Base-by-base conservation (phyloP, 2,888 invertebrate species). In the Chrysolina oricalcia region DNA sequence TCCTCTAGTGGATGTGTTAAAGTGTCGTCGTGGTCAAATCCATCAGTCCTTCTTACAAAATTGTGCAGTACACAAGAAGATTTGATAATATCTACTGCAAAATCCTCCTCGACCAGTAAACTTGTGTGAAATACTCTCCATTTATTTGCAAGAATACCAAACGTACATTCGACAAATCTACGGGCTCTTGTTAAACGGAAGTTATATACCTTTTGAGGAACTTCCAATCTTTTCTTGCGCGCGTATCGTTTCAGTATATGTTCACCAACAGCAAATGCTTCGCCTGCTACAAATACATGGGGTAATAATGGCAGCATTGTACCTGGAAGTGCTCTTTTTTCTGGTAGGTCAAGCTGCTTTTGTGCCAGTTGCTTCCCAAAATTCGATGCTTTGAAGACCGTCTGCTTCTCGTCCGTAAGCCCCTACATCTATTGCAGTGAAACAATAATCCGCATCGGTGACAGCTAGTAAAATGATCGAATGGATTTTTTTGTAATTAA, bases 381-480 rank as follows among this genome's bases (percentile, higher is more conserved):
- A 50, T 50, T 19, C 17, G 50, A 56, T 56, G 23, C 40, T 63
- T 65, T 56, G 56, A 80, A 78, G 73, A 84, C 81, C 80, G 77
- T 85, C 83, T 2, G 81, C 81, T 75, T 81, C 77, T 82, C 79
- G 80, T n/a, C 84, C 84, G 76, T 78, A 82, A 62, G 84, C 46
- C 62, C 84, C 84, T 23, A 85, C 70, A 78, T 84, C 83, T 62
- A 84, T 70, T 64, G 80, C 81, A n/a, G 76, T 74, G 67, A 85
- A 84, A 76, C 81, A 80, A 79, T 85, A 85, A 75, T 81, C 75
- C 66, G 83, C 78, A 82, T 84, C 83, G 68, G 79, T 79, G 78
- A 85, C 79, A 71, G 85, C 83, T 46, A 84, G 70, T 64, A 80
- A 9, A 83, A 85, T 83, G 68, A 86, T 82, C 19, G 53, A 53